Conservation (phyloP, 1,140 invertebrate genomes). For the Brachionus paranguensis region DNA sequence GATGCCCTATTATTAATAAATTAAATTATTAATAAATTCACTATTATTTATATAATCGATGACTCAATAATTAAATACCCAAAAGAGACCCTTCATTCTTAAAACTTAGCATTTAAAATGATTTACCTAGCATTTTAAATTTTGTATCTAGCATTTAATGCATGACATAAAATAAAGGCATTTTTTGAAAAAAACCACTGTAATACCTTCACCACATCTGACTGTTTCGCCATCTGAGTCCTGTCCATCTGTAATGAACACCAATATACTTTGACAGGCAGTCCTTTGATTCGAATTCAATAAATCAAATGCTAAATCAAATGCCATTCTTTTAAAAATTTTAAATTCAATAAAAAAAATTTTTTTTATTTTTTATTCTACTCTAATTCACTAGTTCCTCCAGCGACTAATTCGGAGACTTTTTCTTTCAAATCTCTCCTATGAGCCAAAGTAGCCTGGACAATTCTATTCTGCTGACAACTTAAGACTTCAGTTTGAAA, state of each 20-base stretch:
- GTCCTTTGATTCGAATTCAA: constrained; percentile 50
- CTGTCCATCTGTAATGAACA: constrained; percentile 56
- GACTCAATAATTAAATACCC: too few species aligned
- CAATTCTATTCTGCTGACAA: constrained; percentile 52
- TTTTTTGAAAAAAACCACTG: constrained; percentile 41
- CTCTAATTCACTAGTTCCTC: constrained; percentile 56
- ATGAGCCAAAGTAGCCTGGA: constrained; percentile 55
- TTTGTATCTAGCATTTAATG: too few species aligned
- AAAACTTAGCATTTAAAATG: too few species aligned
- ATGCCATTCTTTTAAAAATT: constrained; percentile 48
- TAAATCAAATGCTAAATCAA: constrained; percentile 53
- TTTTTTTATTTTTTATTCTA: constrained; percentile 41
- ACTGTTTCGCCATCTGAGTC: constrained; percentile 56
- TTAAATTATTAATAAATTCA: too few species aligned
- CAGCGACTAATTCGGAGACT: constrained; percentile 51
- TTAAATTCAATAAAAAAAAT: background rate
- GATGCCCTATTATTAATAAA: too few species aligned
- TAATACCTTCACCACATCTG: constrained; percentile 53
- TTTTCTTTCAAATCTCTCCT: constrained; percentile 56
- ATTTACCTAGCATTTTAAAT: too few species aligned
- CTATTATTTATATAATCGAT: too few species aligned
- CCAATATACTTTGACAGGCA: constrained; percentile 55
- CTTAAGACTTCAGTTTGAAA: constrained; percentile 53
- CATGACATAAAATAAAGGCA: too few species aligned
- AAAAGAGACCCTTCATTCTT: too few species aligned